Base-by-base conservation (phyloP, 2,888 invertebrate genomes). In the Archaeoteleia sp. region DNA sequence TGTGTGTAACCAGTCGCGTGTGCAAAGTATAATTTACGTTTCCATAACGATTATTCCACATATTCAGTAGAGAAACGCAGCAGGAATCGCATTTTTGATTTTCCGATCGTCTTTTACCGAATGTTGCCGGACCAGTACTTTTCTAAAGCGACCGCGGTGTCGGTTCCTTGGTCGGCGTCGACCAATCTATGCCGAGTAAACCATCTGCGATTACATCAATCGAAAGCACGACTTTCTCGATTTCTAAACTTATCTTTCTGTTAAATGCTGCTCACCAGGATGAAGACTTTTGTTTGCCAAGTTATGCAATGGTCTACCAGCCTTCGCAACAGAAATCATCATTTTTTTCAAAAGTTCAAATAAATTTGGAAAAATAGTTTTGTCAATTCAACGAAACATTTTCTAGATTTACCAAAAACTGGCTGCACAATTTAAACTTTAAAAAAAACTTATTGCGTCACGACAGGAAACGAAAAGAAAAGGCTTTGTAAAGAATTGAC, bases 191-290 rank as follows among this genome's bases (percentile, higher is more conserved):
- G 61, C 30, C 57, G 67, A 61, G 55, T 49, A 55, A 67, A 57
- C 57, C 60, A 67, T 61, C 60, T 7, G 55, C 40, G 67, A 67
- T 67, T 61, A 60, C 67, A 68, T 68, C 67, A 62, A 68, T 61
- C 54, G 62, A 57, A 68, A 62, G 67, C 67, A 68, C 62, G 43
- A 68, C 67, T 68, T 68, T 62, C 67, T 62, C 67, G 62, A 62
- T 68, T 62, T 62, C 67, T 62, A 68, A 68, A 68, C 62, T 68
- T 62, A 60, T 66, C 66, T 60, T 25, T 60, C 53, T 49, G 60
- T 54, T 58, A 66, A 66, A 58, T 30, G 45, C 35, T 43, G 39
- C 49, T 60, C 48, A 54, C 48, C 60, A 43, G 37, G 66, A 66
- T 48, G 60, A 54, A 60, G 23, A 66, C 48, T 54, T 57, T 66